Evolutionary conservation across 2,888 invertebrate genomes (phyloP), one percentile per base, ranked within the genome.

Genomic region (Ceraclea dissimilis): DNA sequence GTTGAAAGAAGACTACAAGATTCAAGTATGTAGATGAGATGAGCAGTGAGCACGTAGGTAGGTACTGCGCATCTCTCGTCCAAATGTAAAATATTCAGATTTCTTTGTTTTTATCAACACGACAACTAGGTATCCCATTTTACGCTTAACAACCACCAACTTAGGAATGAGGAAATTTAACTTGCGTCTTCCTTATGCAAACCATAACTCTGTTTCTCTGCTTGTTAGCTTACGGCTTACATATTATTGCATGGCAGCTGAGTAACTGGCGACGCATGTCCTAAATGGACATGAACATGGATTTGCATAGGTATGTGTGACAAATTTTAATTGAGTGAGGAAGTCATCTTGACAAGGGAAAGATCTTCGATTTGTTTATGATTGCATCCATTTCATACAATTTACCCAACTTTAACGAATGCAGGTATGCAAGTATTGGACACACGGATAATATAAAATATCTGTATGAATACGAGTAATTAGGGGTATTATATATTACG

Each of bases 41-140:
- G n/a, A n/a, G n/a, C n/a, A n/a, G n/a, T n/a, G n/a, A n/a, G n/a
- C n/a, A n/a, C n/a, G n/a, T n/a, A n/a, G n/a, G n/a, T n/a, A n/a
- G 4, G 39, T 13, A 16, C 13, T 39, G 39, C 39, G 39, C 39
- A 39, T 39, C 39, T 39, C 39, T 39, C 39, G 13, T 4, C 39
- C 39, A 16, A 39, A 39, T 39, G 39, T 39, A 39, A 39, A 39
- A 39, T 39, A 39, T 39, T 39, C 39, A 39, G 39, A 39, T 39
- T 39, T 16, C 13, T 39, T 39, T 39, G 39, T 39, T 39, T 39
- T 39, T 39, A 16, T 39, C 39, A 13, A 8, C 13, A 13, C 39
- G 13, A 16, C 39, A n/a, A n/a, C n/a, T n/a, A n/a, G n/a, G n/a
- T n/a, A 39, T n/a, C 13, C 39, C 39, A 39, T 13, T 39, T 39